Evolutionary conservation across 2,888 invertebrate species (phyloP), one percentile per base, ranked within the genome.

Genomic region (Mechanitis messenoides): DNA sequence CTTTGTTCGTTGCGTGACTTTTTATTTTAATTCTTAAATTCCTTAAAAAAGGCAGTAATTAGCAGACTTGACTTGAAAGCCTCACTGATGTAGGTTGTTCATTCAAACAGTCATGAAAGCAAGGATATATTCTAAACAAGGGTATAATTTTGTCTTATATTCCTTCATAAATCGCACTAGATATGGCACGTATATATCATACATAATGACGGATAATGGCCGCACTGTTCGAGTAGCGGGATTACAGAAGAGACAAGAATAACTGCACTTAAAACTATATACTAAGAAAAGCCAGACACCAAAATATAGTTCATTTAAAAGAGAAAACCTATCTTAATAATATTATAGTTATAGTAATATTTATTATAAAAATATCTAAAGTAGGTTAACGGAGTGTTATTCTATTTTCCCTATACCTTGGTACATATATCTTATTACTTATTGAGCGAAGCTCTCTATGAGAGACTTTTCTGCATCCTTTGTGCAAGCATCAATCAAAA

Each of bases 181-280:
- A 61, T 53, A 58, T 59, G 61, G 53, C 54, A 60, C 55, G 45
- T 47, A 59, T 45, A 59, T 50, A 31, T 50, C 31, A 31, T 31
- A 31, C 45, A 55, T 12, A 60, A 42, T 55, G 56, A 60, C 75
- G 76, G 78, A 78, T 75, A 78, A 77, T 71, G 79, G 68, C 78
- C 78, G 73, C 69, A 68, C 69, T 82, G 79, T 83, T 83, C 82
- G 80, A 71, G 63, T 83, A 83, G 83, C 83, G 83, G 84, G 76
- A 80, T 77, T 61, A 63, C 63, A 61, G 38, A 47, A 42, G 42
- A 42, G 42, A 9, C 9, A 9, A 9, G 9, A 7, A 42, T 6
- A 42, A 42, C 42, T 9, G 2, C 50, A 47, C 9, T 12, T 7
- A 50, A 28, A 50, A 50, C 6, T 50, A 31, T 6, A 50, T 9